phyloP scores from a whole-genome alignment of 2,113 vertebrate genomes.

The Gymnarchus niloticus region DNA sequence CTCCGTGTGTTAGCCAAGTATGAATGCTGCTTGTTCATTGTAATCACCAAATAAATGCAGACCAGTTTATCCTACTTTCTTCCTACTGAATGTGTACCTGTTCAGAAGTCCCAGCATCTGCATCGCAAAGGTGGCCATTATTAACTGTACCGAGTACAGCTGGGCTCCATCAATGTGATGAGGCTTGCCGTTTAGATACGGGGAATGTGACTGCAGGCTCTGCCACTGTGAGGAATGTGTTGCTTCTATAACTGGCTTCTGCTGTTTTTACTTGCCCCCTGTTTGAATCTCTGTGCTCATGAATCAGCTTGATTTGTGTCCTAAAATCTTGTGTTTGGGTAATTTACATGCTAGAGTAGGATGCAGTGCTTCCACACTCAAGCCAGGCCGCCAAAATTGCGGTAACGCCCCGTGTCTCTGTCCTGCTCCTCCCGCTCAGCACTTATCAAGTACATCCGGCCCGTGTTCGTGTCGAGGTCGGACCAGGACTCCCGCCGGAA shows the following conservation, averaged over 20 bases:
- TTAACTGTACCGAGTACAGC: too few relatives aligned
- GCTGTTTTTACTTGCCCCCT: neutral
- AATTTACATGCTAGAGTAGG: neutral
- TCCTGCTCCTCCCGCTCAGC: conserved; percentile 59
- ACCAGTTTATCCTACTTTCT: neutral
- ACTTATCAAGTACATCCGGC: conserved; percentile 88
- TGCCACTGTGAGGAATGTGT: neutral
- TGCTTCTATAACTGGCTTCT: neutral
- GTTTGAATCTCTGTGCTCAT: too few relatives aligned
- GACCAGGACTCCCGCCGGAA: conserved; percentile 92
- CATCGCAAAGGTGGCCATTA: too few relatives aligned
- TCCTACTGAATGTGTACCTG: neutral
- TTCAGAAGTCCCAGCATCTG: too few relatives aligned
- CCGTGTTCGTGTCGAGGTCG: conserved; percentile 89
- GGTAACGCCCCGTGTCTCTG: neutral
- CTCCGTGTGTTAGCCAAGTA: neutral
- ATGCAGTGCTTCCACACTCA: neutral
- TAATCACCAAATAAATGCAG: neutral
- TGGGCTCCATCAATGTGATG: neutral
- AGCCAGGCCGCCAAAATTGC: neutral
- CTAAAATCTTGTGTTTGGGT: too few relatives aligned
- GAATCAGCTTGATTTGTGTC: too few relatives aligned
- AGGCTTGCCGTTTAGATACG: neutral
- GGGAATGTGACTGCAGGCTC: neutral
- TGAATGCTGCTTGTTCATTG: neutral